Evolutionary conservation across 2,888 invertebrate genomes (phyloP), one percentile per base, ranked within the genome.

Genomic region (Lobophora halterata): DNA sequence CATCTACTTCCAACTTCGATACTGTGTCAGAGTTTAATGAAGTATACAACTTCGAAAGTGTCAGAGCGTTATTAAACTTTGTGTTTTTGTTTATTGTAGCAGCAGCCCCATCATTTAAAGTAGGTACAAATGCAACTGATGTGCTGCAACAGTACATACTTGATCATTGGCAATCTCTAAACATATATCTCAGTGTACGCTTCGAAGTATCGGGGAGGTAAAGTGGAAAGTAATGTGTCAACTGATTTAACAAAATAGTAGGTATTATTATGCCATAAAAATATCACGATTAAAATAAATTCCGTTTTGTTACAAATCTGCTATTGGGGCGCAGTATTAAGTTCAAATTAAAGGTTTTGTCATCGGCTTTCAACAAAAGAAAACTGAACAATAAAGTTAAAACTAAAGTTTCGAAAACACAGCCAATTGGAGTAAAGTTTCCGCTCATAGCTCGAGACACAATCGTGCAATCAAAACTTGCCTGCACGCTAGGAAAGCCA

Each of bases 11-110:
- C 13, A 45, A 45, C 26, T 45, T 34, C 29, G 29, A 40, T 29
- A 30, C 31, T 46, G 41, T 41, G 34, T 39, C 43, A 48, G 36
- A 26, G 34, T 35, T 30, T 41, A 47, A 39, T 40, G 43, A 46
- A 43, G 51, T 51, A 42, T 36, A 25, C 38, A 41, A 51, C 30
- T 46, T 38, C 20, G 20, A 27, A 4, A 27, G 31, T 34, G 34
- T 34, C 31, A 36, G 7, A 20, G 23, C 23, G 23, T 23, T 35
- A 35, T 31, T 21, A 31, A 31, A 31, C 25, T 24, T 20, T 31
- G 13, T 25, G 8, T 18, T 24, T 27, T 38, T 38, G 26, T 32
- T 31, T 38, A 37, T 37, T 25, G 19, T 29, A 36, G 19, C 19
- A 24, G 24, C 36, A 19, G 23, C 11, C 7, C 23, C 8, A 23